phyloP scores from a whole-genome alignment of 2,797 vertebrate genomes.

The Pangasius djambal region DNA sequence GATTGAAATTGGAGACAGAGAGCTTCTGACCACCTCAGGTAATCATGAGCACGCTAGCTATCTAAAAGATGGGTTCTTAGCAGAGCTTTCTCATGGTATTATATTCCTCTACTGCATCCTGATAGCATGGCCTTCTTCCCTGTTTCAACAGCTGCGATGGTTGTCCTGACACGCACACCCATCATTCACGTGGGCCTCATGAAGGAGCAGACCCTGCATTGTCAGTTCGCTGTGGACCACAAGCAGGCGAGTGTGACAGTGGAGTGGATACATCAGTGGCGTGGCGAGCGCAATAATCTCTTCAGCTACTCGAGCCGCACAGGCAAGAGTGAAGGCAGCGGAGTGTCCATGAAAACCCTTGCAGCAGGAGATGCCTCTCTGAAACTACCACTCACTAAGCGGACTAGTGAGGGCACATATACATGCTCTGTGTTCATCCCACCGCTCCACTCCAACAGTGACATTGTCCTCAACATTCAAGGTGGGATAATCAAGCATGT shows the following conservation, averaged over 20 bases:
- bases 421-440: slow-evolving; percentile 67
- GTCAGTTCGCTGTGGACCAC: slow-evolving; percentile 75
- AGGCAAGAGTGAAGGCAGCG: slow-evolving; percentile 52
- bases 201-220: slow-evolving; percentile 70
- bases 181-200: slow-evolving; percentile 62
- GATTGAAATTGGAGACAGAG: slow-evolving; percentile 59
- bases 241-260: slow-evolving; percentile 56
- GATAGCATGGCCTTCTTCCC: background rate
- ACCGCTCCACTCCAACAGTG: slow-evolving; percentile 65
- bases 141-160: slow-evolving; percentile 67
- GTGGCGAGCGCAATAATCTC: slow-evolving; percentile 60
- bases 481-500: slow-evolving; percentile 63
- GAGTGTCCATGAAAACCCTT: slow-evolving; percentile 62
- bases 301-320: slow-evolving; percentile 63
- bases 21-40: slow-evolving; percentile 70
- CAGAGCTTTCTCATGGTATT: background rate
- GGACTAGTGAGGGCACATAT: slow-evolving; percentile 70
- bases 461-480: slow-evolving; percentile 67
- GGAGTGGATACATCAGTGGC: slow-evolving; percentile 66
- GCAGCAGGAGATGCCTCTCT: slow-evolving; percentile 71
- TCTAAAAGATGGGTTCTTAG: background rate
- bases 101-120: background rate
- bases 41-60: slow-evolving; percentile 22
- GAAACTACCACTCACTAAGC: slow-evolving; percentile 57
- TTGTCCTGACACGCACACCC: slow-evolving; percentile 69